A percentile compares a stretch with the other conserved stretches of the same genome.
Conservation (phyloP, 2,888 invertebrate species). For the Fragum sueziense region DNA sequence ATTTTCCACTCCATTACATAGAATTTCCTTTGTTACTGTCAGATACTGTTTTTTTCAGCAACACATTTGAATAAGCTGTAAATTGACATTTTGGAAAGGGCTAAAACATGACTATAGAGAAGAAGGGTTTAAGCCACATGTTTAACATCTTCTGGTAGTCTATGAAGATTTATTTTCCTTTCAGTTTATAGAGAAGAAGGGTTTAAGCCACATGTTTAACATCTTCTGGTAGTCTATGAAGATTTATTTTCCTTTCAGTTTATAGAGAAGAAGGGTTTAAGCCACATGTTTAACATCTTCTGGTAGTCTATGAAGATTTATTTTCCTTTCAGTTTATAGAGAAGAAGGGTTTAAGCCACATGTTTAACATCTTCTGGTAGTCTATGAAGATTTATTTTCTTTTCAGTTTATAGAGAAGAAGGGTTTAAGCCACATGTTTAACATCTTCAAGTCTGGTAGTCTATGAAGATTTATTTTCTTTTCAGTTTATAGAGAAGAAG, state of each 20-base stretch:
- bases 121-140: conserved; percentile 93
- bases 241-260: conserved; percentile 84
- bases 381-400: background rate
- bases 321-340: conserved; percentile 87
- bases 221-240: conserved; percentile 87
- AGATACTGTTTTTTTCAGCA: too few species aligned
- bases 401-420: conserved; percentile 91
- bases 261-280: conserved; percentile 92
- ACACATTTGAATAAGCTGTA: too few species aligned
- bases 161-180: conserved; percentile 33
- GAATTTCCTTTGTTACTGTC: too few species aligned
- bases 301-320: background rate
- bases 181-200: conserved; percentile 92
- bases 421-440: conserved; percentile 93
- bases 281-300: conserved; percentile 94
- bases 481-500: conserved; percentile 91
- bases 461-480: conserved; percentile 13
- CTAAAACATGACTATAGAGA: conserved; percentile 93
- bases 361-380: conserved; percentile 96
- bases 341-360: conserved; percentile 92
- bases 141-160: conserved; percentile 94
- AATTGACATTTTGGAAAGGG: too few species aligned
- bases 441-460: conserved; percentile 86
- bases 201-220: conserved; percentile 93
- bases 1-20: too few species aligned